These are phyloP conservation scores for Trididemnum nubilum DNA, from an alignment of 23 tunicate genomes.

Conservation along the genomic window DNA sequence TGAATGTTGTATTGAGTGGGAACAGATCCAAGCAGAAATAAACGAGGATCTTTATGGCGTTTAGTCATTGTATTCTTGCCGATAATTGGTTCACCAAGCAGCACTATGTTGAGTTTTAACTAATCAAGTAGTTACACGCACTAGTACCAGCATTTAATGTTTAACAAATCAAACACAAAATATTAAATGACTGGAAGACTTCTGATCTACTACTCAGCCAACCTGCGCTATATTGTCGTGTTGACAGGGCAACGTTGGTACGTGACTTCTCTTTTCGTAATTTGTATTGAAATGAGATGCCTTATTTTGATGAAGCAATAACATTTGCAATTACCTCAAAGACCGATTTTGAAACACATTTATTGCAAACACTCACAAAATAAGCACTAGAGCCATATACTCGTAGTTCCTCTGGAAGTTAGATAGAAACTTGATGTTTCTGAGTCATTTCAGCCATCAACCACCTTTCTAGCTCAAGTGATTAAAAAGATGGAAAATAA, in stretches of 20 bases:
- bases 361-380: not conserved
- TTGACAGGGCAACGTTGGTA: not conserved
- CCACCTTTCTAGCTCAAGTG: slow-evolving; percentile 15
- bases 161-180: not conserved
- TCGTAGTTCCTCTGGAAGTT: slow-evolving; percentile 15
- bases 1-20: not conserved
- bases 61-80: no score
- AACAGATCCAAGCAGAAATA: slow-evolving; percentile 7
- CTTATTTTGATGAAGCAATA: not conserved
- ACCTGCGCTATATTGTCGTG: not conserved
- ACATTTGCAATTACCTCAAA: not conserved
- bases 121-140: not conserved
- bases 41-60: slow-evolving; percentile 8
- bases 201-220: not conserved
- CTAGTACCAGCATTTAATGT: not conserved
- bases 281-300: not conserved
- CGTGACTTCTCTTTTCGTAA: not conserved
- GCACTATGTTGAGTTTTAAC: not conserved
- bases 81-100: not conserved
- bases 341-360: not conserved
- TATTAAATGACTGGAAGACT: not conserved
- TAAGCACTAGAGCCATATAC: slow-evolving; percentile 12
- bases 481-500: not conserved
- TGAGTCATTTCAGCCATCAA: slow-evolving; percentile 5
- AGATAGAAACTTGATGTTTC: slow-evolving; percentile 21